These are phyloP conservation scores for Gymnorhina tibicen DNA, from an alignment of 2,113 vertebrate species.

Conservation along the genomic window DNA sequence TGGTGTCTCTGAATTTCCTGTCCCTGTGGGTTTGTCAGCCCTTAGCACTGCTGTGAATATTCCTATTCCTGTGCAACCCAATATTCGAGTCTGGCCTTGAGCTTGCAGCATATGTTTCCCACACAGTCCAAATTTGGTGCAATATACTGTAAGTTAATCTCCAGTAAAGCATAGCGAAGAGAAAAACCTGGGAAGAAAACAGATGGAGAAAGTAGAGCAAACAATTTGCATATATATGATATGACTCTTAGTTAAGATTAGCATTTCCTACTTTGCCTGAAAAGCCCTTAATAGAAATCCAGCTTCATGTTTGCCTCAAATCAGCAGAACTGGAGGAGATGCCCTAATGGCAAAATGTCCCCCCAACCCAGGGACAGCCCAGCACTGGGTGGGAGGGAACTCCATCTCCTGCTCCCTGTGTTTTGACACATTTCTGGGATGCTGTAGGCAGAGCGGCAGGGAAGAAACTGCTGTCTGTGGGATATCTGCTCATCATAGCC, in stretches of 20 bases:
- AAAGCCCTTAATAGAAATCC: slow-evolving; percentile 28
- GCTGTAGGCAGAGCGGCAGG: background rate
- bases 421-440: background rate
- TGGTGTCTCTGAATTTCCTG: slow-evolving; percentile 39
- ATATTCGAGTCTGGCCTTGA: slow-evolving; percentile 55
- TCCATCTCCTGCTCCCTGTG: background rate
- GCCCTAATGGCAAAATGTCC: background rate
- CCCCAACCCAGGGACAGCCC: background rate
- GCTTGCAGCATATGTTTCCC: slow-evolving; percentile 60
- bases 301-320: background rate
- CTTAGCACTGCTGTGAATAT: slow-evolving; percentile 43
- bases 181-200: slow-evolving; percentile 49
- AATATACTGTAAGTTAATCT: slow-evolving; percentile 54
- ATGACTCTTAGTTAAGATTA: slow-evolving; percentile 59
- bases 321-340: background rate
- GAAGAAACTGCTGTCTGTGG: background rate
- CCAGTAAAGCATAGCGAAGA: slow-evolving; percentile 25
- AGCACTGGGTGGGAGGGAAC: background rate
- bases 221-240: slow-evolving; percentile 60
- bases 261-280: slow-evolving; percentile 34
- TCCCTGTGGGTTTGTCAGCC: slow-evolving; percentile 48
- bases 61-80: slow-evolving; percentile 56
- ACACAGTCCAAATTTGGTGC: slow-evolving; percentile 50
- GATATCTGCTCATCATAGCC: background rate
- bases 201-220: slow-evolving; percentile 68